These are phyloP conservation scores for Chionoecetes opilio DNA, from an alignment of 1,140 invertebrate species.

Conservation along the genomic window DNA sequence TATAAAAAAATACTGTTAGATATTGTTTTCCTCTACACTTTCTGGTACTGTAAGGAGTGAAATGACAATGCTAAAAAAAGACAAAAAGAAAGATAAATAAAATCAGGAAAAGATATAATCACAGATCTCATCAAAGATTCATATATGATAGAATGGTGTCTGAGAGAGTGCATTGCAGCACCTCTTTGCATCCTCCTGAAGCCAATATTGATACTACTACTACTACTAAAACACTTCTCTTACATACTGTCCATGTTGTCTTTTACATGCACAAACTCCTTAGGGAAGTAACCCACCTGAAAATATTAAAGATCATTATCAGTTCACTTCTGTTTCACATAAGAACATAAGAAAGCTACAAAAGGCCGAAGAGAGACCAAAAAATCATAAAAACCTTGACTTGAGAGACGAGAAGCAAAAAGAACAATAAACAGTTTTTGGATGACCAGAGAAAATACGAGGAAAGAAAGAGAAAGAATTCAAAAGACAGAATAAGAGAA, in stretches of 20 bases:
- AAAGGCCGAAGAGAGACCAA: no score
- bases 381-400: no score
- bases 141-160: not conserved
- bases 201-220: not conserved
- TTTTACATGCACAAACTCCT: constrained; percentile 59
- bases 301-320: constrained; percentile 10
- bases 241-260: not conserved
- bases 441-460: no score
- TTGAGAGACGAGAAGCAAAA: no score
- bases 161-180: not conserved
- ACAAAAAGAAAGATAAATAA: not conserved
- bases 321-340: not conserved
- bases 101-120: not conserved
- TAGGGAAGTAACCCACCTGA: constrained; percentile 72
- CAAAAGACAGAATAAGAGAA: no score
- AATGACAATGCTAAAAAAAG: no score
- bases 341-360: no score
- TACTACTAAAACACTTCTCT: not conserved
- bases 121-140: not conserved
- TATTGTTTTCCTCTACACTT: no score
- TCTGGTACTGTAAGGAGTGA: no score
- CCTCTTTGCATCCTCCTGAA: not conserved
- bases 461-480: no score
- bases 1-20: no score
- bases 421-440: no score